Evolutionary conservation across 1,140 invertebrate species (phyloP), one percentile per base, ranked within the genome.

Genomic region (Phymorhynchus buccinoides): DNA sequence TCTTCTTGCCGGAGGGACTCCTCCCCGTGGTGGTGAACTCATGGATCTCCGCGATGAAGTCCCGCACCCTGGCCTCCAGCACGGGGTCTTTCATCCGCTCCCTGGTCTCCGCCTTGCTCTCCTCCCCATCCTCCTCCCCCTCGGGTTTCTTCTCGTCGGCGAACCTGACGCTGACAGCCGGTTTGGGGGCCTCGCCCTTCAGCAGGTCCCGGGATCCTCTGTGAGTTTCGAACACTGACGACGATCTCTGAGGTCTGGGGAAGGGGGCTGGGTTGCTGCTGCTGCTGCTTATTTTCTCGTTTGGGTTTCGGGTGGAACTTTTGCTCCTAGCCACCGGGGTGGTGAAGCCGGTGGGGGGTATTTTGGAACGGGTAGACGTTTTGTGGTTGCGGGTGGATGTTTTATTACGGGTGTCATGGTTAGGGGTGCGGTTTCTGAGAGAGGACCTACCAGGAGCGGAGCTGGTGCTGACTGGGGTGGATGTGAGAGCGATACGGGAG

Each of bases 11-110:
- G 30, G 32, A 14, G 32, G 52, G 62, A 39, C 68, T 39, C 9
- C 41, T 32, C 27, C 62, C 27, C 18, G 73, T 42, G 35, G 35
- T 52, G 52, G 84, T 85, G 80, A 87, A 87, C 7, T 81, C 39
- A 37, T 78, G 44, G 56, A 84, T 44, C 12, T 87, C 84, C 7
- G 30, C 39, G 30, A 87, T 22, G 79, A 87, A 87, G 22, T 27
- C 42, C 18, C 66, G 75, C 0, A 87, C 80, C 27, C 71, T 75
- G 32, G 35, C 80, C 12, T 82, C 62, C 48, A 87, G n/a, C 6
- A 84, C 37, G 3, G 22, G 16, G 35, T 79, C 66, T 18, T 42
- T n/a, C 32, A 68, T 79, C 39, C 3, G 37, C 27, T 44, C 73
- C 30, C 30, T 32, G 37, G 30, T 12, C 22, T 77, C 39, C 42